A percentile compares a stretch with the other conserved stretches of the same genome.
Evolutionary conservation across 2,797 vertebrate species (phyloP).

Genomic region (Salmo trutta): DNA sequence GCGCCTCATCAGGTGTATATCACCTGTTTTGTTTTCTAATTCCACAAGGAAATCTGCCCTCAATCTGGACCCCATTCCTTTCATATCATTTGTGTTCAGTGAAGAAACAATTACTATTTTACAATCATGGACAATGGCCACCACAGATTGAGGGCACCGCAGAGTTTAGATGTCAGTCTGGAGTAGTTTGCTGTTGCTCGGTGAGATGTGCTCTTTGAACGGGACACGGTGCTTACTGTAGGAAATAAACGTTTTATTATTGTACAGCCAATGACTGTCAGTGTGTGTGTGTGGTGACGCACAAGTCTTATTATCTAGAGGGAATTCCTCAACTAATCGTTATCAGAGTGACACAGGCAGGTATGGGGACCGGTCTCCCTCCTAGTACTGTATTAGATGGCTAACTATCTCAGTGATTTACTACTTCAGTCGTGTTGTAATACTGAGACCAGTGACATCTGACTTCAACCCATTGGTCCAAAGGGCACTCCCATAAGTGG

Average conservation of each 20-base stretch:
- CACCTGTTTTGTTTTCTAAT: neutral
- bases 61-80: neutral
- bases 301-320: neutral
- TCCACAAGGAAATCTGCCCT: neutral
- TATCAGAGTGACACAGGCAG: neutral
- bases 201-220: neutral
- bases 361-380: too few species aligned
- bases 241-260: neutral
- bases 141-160: neutral
- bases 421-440: neutral
- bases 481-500: neutral
- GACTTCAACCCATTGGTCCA: neutral
- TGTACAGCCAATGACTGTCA: neutral
- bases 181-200: neutral
- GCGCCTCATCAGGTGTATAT: too few species aligned
- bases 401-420: neutral
- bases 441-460: neutral
- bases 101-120: neutral
- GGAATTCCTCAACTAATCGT: neutral
- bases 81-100: neutral
- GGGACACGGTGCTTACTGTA: neutral
- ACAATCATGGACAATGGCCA: neutral
- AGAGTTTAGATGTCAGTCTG: neutral
- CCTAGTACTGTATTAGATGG: too few species aligned
- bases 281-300: neutral